Evolutionary conservation across 2,113 vertebrate species (phyloP).

Genomic region (Cinclus cinclus): DNA sequence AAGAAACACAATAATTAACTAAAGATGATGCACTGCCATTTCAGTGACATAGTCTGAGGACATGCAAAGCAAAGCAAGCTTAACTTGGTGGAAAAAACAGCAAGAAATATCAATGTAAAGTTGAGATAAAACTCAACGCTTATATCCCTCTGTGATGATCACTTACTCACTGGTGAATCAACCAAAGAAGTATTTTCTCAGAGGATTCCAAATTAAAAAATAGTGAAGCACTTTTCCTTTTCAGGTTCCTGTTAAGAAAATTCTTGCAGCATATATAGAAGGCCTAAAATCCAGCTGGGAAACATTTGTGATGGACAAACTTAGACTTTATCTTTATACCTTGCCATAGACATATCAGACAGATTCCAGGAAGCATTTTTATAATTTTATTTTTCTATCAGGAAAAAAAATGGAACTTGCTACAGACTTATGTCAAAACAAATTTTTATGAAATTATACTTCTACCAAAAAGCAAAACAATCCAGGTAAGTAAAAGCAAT

Average conservation of each 20-base stretch:
- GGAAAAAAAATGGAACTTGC: background rate
- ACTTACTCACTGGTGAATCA: background rate
- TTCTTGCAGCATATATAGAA: background rate
- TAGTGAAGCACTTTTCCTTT: background rate
- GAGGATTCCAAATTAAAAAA: background rate
- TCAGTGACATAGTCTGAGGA: background rate
- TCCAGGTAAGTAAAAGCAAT: constrained; percentile 53
- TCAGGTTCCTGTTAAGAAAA: background rate
- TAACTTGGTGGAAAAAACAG: background rate
- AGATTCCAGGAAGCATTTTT: background rate
- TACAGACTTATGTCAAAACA: background rate
- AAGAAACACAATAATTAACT: background rate
- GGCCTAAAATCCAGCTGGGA: background rate
- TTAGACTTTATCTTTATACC: background rate
- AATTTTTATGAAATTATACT: constrained; percentile 24
- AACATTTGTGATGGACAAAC: background rate
- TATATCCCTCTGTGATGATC: background rate
- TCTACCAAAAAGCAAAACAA: constrained; percentile 44
- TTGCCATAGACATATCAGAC: background rate
- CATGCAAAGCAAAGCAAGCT: background rate
- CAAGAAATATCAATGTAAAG: background rate
- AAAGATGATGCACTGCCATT: background rate
- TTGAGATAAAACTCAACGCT: background rate
- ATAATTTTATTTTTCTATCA: background rate
- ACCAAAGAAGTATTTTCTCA: background rate